Evolutionary conservation across 2,113 vertebrate species (phyloP).

Genomic region (Muntiacus reevesi): DNA sequence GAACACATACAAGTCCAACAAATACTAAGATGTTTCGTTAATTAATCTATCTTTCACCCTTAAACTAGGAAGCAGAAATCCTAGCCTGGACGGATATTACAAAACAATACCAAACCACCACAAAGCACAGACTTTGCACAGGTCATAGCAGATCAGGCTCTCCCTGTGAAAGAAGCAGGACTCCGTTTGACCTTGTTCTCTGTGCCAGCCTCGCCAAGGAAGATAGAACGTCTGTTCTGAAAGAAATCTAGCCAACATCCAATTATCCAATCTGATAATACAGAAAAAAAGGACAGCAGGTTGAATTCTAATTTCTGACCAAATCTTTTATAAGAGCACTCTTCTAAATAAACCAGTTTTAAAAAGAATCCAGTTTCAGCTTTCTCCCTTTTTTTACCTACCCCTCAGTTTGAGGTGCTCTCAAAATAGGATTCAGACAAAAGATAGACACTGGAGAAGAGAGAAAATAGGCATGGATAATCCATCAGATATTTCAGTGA

Average conservation of each 20-base stretch:
- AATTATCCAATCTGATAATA: background rate
- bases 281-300: background rate
- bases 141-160: background rate
- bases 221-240: background rate
- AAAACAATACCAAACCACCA: background rate
- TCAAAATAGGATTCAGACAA: background rate
- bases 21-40: background rate
- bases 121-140: background rate
- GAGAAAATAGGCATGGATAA: background rate
- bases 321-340: background rate
- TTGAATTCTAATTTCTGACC: conserved; percentile 9
- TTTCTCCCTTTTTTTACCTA: background rate
- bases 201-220: background rate
- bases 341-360: conserved; percentile 21
- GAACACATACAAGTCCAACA: background rate
- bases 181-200: background rate
- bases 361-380: background rate
- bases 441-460: background rate
- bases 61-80: background rate
- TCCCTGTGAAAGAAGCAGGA: background rate
- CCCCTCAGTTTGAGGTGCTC: background rate
- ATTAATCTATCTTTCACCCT: background rate
- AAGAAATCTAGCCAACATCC: conserved; percentile 22
- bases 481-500: background rate
- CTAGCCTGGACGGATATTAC: background rate